Evolutionary conservation across 2,797 vertebrate species (phyloP), one percentile per base, ranked within the genome.

Genomic region (Danio kyathit): DNA sequence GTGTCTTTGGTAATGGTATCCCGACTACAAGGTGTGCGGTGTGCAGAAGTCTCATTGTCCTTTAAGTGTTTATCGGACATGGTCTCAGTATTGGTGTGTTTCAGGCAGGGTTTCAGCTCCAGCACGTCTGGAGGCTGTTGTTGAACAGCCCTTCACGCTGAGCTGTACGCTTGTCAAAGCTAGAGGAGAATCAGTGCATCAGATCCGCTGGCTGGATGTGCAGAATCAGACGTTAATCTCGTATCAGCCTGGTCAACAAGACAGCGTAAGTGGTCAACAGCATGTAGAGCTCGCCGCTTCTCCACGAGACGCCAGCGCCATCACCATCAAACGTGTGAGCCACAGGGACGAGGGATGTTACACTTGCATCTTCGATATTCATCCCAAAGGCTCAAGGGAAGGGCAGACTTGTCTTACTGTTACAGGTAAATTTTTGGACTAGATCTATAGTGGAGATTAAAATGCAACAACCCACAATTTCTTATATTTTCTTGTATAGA

Each of bases 291-390:
- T 94, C 1, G 81, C 86, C 5, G 0, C 88, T 4, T 90, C 91
- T 3, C 79, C 89, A 0, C 89, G 86, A 66, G 92, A 94, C 80
- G 83, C 89, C 80, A 94, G 92, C 0, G 84, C 89, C 0, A 88
- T 95, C 86, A 91, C 79, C 70, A 91, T 95, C 81, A 91, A 84
- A 70, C 90, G 93, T 40, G 93, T 95, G 82, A 87, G 93, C 87
- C 92, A 91, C 85, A 87, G 93, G 0, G 94, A 95, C 4, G 93
- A 94, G 65, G 94, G 94, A 51, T 95, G 94, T 88, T 95, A 94
- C 88, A 92, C 92, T 64, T 95, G 94, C 88, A 92, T 93, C 86
- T 95, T 95, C 78, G 90, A 94, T 61, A 82, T 94, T 84, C 72
- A 82, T 52, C 91, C 91, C 0, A 79, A 88, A 0, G 92, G 93